These are phyloP conservation scores for Gibbula magus DNA, from an alignment of 2,888 invertebrate genomes.

Conservation along the genomic window DNA sequence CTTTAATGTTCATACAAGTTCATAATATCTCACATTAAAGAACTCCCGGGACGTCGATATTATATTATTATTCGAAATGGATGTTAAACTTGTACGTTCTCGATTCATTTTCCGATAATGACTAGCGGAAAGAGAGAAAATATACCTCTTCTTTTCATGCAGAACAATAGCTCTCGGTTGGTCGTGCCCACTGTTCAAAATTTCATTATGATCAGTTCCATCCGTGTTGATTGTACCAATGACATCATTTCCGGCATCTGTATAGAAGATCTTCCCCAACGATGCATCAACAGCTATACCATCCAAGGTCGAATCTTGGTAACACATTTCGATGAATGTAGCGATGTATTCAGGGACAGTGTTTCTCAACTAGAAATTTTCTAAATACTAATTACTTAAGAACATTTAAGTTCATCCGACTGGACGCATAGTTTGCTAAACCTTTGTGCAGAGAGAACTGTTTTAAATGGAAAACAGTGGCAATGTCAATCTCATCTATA, in stretches of 20 bases:
- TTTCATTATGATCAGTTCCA: conserved; percentile 48
- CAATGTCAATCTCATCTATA: too few species aligned
- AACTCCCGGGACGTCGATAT: too few species aligned
- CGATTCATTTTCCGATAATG: background rate
- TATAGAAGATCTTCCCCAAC: conserved; percentile 64
- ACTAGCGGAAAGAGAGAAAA: background rate
- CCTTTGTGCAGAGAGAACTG: too few species aligned
- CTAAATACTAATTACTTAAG: too few species aligned
- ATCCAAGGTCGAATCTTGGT: conserved; percentile 58
- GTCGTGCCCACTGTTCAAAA: conserved; percentile 54
- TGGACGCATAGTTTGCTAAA: too few species aligned
- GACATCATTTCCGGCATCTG: conserved; percentile 61
- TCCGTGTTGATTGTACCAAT: conserved; percentile 57
- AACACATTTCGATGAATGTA: background rate
- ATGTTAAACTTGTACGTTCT: background rate
- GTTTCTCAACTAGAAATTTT: too few species aligned
- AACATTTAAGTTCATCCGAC: too few species aligned
- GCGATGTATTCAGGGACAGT: too few species aligned
- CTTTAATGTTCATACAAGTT: too few species aligned
- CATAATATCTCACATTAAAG: too few species aligned
- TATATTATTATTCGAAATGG: too few species aligned
- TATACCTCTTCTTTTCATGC: background rate
- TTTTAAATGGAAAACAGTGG: too few species aligned
- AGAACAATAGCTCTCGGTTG: conserved; percentile 60
- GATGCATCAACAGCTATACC: conserved; percentile 64